Conservation (phyloP, 2,888 invertebrate genomes). For the Drosophila mulleri region DNA sequence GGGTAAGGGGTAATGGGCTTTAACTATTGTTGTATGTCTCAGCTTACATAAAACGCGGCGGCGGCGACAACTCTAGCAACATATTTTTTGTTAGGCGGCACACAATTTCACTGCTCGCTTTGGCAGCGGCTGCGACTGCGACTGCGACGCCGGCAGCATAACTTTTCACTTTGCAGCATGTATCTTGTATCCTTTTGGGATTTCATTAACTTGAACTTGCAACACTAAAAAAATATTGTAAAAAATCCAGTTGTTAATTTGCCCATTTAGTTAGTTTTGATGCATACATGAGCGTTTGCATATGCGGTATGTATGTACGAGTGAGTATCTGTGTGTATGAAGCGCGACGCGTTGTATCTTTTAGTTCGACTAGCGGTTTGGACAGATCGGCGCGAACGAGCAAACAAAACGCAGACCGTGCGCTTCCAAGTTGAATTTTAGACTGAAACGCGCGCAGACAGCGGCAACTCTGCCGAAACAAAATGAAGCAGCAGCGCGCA, state of each 20-base stretch:
- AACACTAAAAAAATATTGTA: constrained; percentile 35
- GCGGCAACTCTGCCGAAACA: constrained; percentile 73
- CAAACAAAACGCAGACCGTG: constrained; percentile 47
- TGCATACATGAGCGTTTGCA: constrained; percentile 1
- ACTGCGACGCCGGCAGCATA: constrained; percentile 63
- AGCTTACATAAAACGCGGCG: constrained; percentile 60
- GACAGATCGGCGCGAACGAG: constrained; percentile 46
- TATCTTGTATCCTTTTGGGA: constrained; percentile 40
- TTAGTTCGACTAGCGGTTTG: constrained; percentile 38
- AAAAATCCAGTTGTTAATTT: constrained; percentile 40
- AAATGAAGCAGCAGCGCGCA: constrained; percentile 69
- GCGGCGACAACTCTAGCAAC: constrained; percentile 60
- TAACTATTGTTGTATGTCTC: constrained; percentile 18
- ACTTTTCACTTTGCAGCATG: constrained; percentile 61
- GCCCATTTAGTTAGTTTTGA: constrained; percentile 31
- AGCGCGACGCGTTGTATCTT: constrained; percentile 51
- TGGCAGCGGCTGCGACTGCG: constrained; percentile 55
- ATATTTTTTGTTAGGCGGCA: constrained; percentile 63
- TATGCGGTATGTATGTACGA: constrained; percentile 12
- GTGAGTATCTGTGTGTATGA: constrained; percentile 24
- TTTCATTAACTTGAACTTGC: constrained; percentile 9
- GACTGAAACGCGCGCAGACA: constrained; percentile 63
- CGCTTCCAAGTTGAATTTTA: constrained; percentile 67
- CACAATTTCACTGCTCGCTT: constrained; percentile 63
- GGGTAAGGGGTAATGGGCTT: neutral